A percentile compares a stretch with the other conserved stretches of the same genome.
Conservation (phyloP, 2,113 vertebrate species). For the Dermatemys mawii region DNA sequence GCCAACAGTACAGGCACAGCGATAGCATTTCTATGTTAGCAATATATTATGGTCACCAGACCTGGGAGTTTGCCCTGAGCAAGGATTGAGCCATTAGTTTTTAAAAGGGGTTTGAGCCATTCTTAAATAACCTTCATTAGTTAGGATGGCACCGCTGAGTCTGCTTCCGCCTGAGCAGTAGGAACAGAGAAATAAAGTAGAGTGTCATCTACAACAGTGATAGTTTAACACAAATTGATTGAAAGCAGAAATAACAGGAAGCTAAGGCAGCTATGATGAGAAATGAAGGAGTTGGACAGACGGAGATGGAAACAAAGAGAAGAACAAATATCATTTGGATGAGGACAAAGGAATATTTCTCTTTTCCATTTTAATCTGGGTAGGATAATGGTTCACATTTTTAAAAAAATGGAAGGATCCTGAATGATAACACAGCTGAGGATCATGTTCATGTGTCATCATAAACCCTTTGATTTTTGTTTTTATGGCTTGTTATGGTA, state of each 20-base stretch:
- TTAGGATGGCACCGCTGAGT: conserved; percentile 34
- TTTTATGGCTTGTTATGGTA: not conserved
- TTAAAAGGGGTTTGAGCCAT: conserved; percentile 14
- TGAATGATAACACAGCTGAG: not conserved
- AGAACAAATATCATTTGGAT: not conserved
- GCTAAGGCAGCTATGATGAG: conserved; percentile 8
- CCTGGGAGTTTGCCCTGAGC: not conserved
- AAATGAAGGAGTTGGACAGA: conserved; percentile 21
- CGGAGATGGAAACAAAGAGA: not conserved
- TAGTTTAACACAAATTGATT: conserved; percentile 59
- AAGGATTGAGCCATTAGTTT: conserved; percentile 13
- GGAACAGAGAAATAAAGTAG: conserved; percentile 44
- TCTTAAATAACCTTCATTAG: conserved; percentile 39
- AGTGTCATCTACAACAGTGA: conserved; percentile 3
- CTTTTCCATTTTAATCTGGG: not conserved
- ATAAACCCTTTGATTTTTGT: not conserved
- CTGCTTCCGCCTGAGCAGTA: conserved; percentile 22
- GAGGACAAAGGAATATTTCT: not conserved
- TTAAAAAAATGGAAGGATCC: not conserved
- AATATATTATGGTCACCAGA: not conserved
- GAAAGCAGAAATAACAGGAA: conserved; percentile 33
- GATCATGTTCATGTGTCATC: not conserved
- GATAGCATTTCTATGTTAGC: not conserved
- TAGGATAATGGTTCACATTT: not conserved
- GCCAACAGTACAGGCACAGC: not conserved